Base-by-base conservation (phyloP, 2,888 invertebrate species). In the Minunthozetes semirufus region DNA sequence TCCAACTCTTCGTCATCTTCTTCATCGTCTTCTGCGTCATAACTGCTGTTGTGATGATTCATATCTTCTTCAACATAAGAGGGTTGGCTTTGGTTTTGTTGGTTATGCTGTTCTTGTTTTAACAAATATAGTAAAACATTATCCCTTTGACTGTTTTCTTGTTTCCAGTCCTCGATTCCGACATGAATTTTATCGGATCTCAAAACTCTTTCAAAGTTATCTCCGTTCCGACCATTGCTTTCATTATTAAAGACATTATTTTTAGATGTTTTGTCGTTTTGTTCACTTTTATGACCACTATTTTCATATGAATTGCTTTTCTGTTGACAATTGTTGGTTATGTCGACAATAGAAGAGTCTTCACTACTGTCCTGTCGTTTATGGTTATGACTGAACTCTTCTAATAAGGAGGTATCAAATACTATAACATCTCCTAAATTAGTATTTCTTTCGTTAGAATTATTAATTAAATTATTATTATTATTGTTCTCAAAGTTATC, bases 21-120 rank as follows among this genome's bases (percentile, higher is more conserved):
- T 27, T 71, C 68, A 6, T 73, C 73, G 27, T 76, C 76, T 66
- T 76, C 76, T 25, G 33, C 74, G 29, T 73, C 73, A 68, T 61
- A 73, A 48, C 72, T 71, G 53, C 73, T 76, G 42, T 76, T 73
- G 29, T 71, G 71, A 15, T 38, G 59, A 19, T 22, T 33, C 8
- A 53, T 15, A 11, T 22, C 13, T 25, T 46, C 56, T 11, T 72
- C 75, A 15, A 33, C 72, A 42, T 11, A 22, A 13, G 56, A 38
- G 17, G 38, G 50, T 46, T 50, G 27, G 22, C 0, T 42, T 75
- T 29, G 25, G 46, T 73, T 59, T 63, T 73, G 33, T 63, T 72
- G 75, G 19, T 42, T 42, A 42, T 61, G 66, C 38, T 59, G n/a
- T 22, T 70, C 53, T 38, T 68, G 68, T 68, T 72, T 29, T 25